Base-by-base conservation (phyloP, 2,888 invertebrate species). In the Eristalis intricaria region DNA sequence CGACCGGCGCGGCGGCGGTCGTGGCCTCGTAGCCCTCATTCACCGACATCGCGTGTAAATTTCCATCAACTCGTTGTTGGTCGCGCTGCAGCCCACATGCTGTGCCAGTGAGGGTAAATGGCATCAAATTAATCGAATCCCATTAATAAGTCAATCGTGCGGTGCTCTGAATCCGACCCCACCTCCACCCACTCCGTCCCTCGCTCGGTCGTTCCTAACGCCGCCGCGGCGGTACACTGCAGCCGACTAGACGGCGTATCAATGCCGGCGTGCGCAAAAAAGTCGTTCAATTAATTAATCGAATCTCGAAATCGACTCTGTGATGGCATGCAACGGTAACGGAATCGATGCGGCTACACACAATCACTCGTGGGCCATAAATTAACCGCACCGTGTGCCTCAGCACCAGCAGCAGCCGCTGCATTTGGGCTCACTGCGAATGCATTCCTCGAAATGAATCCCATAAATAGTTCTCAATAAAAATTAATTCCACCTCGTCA, bases 41-140 rank as follows among this genome's bases (percentile, higher is more conserved):
- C 50, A 78, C 19, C 50, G 50, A 74, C 77, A 43, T 66, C 56
- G 74, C 78, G 75, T 83, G 82, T 82, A 75, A 78, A 71, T 79
- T 86, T 86, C 83, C 70, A 75, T 78, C 70, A 75, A 74, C 69
- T 76, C 32, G 32, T 32, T 84, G 61, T 66, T 84, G 22, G 22
- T 11, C 40, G n/a, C 29, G 43, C 19, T 8, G 26, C 50, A 56
- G 22, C 60, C 70, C 71, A 78, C 86, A 82, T 71, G 86, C 82
- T 82, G 86, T 26, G 86, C 58, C 35, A 61, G 82, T 86, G 74
- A 78, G 82, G 82, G 75, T 86, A 86, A 78, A 86, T 82, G 77
- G 78, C 70, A 66, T 86, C 86, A 82, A 86, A 86, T 86, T 82
- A 86, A 86, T 83, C 70, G 74, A 82, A 86, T 35, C 22, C 82